Evolutionary conservation across 2,888 invertebrate genomes (phyloP).

Genomic region (Amiota communis): DNA sequence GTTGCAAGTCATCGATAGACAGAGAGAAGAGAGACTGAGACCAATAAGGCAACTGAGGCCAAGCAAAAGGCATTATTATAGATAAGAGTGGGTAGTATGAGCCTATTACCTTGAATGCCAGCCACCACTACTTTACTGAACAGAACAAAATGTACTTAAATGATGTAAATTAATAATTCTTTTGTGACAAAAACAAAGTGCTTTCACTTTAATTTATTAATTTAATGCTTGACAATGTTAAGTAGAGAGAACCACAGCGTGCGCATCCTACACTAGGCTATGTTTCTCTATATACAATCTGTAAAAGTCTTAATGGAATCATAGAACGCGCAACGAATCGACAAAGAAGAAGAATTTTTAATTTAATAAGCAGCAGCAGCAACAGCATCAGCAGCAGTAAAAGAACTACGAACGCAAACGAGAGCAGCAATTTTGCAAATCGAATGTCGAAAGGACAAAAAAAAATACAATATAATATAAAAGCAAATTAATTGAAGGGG

Average conservation of each 20-base stretch:
- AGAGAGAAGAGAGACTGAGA: too few relatives aligned
- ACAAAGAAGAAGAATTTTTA: slow-evolving; percentile 19
- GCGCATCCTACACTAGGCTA: neutral
- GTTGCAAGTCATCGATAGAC: too few relatives aligned
- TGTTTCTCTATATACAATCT: neutral
- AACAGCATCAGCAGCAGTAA: slow-evolving; percentile 33
- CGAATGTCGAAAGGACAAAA: too few relatives aligned
- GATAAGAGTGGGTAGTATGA: too few relatives aligned
- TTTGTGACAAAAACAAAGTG: slow-evolving; percentile 57
- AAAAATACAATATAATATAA: too few relatives aligned
- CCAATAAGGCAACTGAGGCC: too few relatives aligned
- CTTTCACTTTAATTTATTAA: slow-evolving; percentile 67
- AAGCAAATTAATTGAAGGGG: too few relatives aligned
- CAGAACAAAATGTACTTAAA: slow-evolving; percentile 41
- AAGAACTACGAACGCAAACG: slow-evolving; percentile 23
- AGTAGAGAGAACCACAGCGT: neutral
- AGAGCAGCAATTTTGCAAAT: neutral
- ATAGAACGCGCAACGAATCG: neutral
- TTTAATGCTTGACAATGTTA: slow-evolving; percentile 49
- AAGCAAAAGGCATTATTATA: too few relatives aligned
- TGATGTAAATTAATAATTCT: slow-evolving; percentile 62
- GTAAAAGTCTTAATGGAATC: too few relatives aligned
- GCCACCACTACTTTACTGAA: too few relatives aligned
- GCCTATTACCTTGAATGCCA: too few relatives aligned
- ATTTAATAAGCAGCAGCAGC: slow-evolving; percentile 21